Base-by-base conservation (phyloP, 2,797 vertebrate genomes). In the Phataginus tricuspis region DNA sequence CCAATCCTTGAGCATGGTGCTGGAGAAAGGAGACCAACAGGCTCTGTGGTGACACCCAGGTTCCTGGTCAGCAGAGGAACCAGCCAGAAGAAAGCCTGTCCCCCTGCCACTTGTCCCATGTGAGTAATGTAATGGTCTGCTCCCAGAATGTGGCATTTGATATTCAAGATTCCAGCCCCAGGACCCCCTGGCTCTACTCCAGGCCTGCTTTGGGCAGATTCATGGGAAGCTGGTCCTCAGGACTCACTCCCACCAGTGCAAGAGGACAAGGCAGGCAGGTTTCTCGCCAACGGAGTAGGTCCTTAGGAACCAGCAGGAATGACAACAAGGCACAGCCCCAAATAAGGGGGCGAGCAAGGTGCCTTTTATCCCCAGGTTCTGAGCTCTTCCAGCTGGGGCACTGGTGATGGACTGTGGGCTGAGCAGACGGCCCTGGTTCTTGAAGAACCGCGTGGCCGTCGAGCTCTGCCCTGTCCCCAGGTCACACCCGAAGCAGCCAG, bases 1-100 rank as follows among this genome's bases (percentile, higher is more conserved):
- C 15, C 61, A 2, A 39, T 1, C 25, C 14, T 55, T 61, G 0
- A 12, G 25, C 25, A 18, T 3, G 14, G 34, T 10, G 23, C 59
- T 13, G 39, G 42, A 66, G 74, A 53, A 19, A 68, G 15, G 37
- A 74, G 53, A 37, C 42, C 29, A 4, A 2, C 1, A 0, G 61
- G 25, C 1, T 2, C 29, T 1, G 10, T 21, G 82, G 14, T 0
- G 2, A 31, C n/a, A 29, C 15, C 34, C 82, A 8, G 10, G 51
- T 5, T 55, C 82, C 77, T 10, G 34, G 42, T 25, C 55, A n/a
- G 61, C 57, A 49, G 61, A 61, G 18, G 29, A 71, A 25, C 8
- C 19, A 16, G 42, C 14, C 11, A 3, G 64, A 39, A 42, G 51
- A 27, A 53, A 14, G 59, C 86, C 86, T 25, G 74, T 0, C 71